These are phyloP conservation scores for Pseudorectes ferrugineus DNA, from an alignment of 2,113 vertebrate species.

Conservation along the genomic window DNA sequence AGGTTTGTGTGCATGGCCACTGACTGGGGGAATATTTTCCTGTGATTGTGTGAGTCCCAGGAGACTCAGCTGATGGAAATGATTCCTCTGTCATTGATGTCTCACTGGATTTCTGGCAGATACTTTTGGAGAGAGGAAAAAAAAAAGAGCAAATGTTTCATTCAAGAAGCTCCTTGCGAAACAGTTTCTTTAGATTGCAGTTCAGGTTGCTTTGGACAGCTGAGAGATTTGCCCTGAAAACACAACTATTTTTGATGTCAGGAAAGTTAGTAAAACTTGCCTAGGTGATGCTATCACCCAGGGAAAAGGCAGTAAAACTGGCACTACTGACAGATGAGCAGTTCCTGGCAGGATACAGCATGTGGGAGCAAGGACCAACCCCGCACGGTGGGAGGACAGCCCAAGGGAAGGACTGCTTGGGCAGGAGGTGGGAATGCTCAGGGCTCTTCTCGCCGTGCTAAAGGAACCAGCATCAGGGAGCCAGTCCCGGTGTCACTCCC, in stretches of 20 bases:
- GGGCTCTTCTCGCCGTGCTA: not conserved
- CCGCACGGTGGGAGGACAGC: fast-evolving
- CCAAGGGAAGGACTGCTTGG: too few relatives aligned
- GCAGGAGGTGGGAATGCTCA: not conserved
- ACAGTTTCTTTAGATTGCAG: not conserved
- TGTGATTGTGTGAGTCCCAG: not conserved
- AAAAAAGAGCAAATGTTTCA: not conserved
- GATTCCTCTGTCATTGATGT: not conserved
- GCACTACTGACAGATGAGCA: not conserved
- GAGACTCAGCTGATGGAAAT: not conserved
- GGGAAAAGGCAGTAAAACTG: not conserved
- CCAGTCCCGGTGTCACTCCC: not conserved
- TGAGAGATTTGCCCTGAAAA: not conserved
- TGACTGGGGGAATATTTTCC: not conserved
- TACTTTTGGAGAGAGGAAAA: not conserved
- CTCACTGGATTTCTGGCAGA: not conserved
- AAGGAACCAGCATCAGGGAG: not conserved
- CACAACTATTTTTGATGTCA: not conserved
- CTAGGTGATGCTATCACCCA: not conserved
- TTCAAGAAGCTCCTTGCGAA: not conserved
- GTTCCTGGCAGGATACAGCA: fast-evolving
- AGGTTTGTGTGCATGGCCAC: fast-evolving
- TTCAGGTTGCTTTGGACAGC: not conserved
- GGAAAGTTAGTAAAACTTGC: not conserved
- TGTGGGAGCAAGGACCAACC: not conserved